Evolutionary conservation across 2,888 invertebrate genomes (phyloP).

Genomic region (Euplexia lucipara): DNA sequence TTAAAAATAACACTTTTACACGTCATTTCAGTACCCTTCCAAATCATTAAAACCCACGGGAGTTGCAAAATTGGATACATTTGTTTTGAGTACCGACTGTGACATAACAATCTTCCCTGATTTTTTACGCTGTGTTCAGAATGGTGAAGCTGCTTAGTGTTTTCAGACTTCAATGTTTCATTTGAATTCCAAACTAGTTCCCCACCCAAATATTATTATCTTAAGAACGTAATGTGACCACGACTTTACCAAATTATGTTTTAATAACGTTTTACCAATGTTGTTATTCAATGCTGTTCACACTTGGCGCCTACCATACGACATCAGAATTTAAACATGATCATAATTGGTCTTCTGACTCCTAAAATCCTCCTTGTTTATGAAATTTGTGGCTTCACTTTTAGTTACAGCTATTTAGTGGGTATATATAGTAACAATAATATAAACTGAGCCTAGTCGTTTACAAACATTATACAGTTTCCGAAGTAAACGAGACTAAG

Average conservation of each 20-base stretch:
- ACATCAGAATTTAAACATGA: slow-evolving; percentile 37
- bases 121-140: slow-evolving; percentile 2
- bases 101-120: slow-evolving; percentile 4
- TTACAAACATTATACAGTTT: slow-evolving; percentile 71
- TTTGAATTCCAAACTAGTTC: slow-evolving; percentile 2
- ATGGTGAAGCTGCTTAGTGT: slow-evolving; percentile 14
- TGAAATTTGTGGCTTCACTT: slow-evolving; percentile 18
- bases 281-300: slow-evolving; percentile 14
- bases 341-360: slow-evolving; percentile 12
- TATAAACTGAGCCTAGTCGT: slow-evolving; percentile 65
- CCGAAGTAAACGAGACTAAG: slow-evolving; percentile 71
- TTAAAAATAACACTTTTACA: too few species aligned
- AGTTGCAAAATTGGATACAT: slow-evolving; percentile 39
- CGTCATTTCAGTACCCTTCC: slow-evolving; percentile 10
- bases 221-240: neutral
- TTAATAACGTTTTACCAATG: slow-evolving; percentile 6
- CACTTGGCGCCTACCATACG: slow-evolving; percentile 20
- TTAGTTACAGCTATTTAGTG: slow-evolving; percentile 36
- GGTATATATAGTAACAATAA: slow-evolving; percentile 55
- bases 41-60: slow-evolving; percentile 32
- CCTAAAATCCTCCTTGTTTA: slow-evolving; percentile 14
- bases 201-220: slow-evolving; percentile 11
- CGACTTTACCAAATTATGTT: slow-evolving; percentile 14
- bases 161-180: slow-evolving; percentile 13
- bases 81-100: slow-evolving; percentile 4